Percentiles rank a stretch among this genome's conserved stretches.
These are phyloP conservation scores for Aselliscus stoliczkanus DNA, from an alignment of 2,797 vertebrate genomes.

Conservation along the genomic window DNA sequence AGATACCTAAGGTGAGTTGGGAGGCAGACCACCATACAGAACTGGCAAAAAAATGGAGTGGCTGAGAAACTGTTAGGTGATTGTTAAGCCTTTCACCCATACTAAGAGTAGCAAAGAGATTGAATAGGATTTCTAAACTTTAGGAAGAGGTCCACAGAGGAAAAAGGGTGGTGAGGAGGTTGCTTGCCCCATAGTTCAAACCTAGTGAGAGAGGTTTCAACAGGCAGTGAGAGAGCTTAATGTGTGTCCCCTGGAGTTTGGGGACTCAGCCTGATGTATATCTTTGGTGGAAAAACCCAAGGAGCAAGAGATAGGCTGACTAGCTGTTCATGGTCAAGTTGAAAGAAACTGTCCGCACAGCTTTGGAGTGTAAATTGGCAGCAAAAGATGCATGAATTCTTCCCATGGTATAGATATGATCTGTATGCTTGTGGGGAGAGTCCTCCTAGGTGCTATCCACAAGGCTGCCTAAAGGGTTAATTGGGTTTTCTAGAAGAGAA, in stretches of 20 bases:
- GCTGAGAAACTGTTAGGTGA: background rate
- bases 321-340: background rate
- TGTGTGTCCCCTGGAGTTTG: background rate
- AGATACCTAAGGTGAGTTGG: background rate
- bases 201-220: background rate
- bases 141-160: background rate
- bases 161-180: background rate
- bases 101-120: background rate
- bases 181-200: background rate
- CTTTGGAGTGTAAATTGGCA: background rate
- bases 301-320: background rate
- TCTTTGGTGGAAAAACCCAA: background rate
- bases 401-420: background rate
- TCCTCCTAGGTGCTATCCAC: background rate
- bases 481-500: background rate
- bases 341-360: background rate
- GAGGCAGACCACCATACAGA: background rate
- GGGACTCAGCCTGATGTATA: background rate
- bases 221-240: background rate
- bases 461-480: background rate
- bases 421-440: background rate
- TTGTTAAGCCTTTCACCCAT: background rate
- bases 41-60: background rate
- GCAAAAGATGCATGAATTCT: background rate
- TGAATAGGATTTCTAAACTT: background rate